A percentile compares a stretch with the other conserved stretches of the same genome.
These are phyloP conservation scores for Strix aluco DNA, from an alignment of 2,113 vertebrate genomes.

Conservation along the genomic window DNA sequence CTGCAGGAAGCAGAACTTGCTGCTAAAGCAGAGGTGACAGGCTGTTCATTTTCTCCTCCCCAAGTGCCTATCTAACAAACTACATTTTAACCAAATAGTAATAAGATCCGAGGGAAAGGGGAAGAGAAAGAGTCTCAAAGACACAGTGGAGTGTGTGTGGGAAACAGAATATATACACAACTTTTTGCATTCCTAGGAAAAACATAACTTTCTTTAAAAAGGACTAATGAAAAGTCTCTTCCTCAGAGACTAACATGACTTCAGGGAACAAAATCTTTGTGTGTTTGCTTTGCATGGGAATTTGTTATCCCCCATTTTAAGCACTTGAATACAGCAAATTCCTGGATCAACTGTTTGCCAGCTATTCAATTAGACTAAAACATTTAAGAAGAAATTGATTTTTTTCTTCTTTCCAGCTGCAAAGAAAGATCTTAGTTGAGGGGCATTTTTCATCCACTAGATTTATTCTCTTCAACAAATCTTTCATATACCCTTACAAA, in stretches of 20 bases:
- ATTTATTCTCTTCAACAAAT: not conserved
- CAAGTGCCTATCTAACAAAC: not conserved
- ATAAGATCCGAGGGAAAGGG: not conserved
- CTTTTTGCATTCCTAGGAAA: not conserved
- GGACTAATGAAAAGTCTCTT: not conserved
- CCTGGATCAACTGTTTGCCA: slow-evolving; percentile 15
- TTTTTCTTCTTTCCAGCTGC: not conserved
- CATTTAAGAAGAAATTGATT: not conserved
- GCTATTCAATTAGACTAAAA: slow-evolving; percentile 8
- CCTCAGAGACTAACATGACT: not conserved
- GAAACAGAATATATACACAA: not conserved
- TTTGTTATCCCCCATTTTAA: not conserved
- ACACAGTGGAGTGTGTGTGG: accelerated
- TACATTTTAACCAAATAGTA: not conserved
- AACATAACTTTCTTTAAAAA: not conserved
- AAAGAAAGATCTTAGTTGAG: not conserved
- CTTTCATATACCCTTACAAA: not conserved
- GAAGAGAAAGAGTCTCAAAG: not conserved
- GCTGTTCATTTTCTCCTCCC: not conserved
- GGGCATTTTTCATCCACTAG: not conserved
- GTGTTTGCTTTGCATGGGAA: not conserved
- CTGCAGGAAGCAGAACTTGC: not conserved
- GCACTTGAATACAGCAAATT: not conserved
- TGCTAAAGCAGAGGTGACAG: not conserved
- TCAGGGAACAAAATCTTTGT: not conserved